A percentile compares a stretch with the other conserved stretches of the same genome.
Conservation (phyloP, 1,140 invertebrate genomes). For the Drosophila cardini region DNA sequence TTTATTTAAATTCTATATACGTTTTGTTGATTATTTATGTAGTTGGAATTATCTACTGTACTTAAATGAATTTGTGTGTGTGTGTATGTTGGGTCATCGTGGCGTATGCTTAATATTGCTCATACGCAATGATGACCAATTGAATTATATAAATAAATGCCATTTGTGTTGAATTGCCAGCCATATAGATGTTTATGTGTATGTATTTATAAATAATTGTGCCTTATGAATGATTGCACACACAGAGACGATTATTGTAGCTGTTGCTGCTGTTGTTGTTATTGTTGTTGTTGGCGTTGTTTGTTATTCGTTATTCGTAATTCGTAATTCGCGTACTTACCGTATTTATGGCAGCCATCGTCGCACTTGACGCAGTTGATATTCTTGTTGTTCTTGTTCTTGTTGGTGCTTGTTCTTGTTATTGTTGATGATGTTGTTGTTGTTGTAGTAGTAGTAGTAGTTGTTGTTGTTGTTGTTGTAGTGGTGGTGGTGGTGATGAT, state of each 20-base stretch:
- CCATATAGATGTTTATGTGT: slow-evolving; percentile 30
- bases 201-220: slow-evolving; percentile 41
- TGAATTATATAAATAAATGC: slow-evolving; percentile 47
- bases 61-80: slow-evolving; percentile 3
- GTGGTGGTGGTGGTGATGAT: slow-evolving; percentile 81
- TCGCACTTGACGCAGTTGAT: slow-evolving; percentile 79
- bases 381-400: slow-evolving; percentile 59
- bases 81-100: slow-evolving; percentile 3
- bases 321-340: slow-evolving; percentile 75
- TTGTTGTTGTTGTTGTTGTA: slow-evolving; percentile 69
- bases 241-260: slow-evolving; percentile 28
- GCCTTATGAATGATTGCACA: slow-evolving; percentile 64
- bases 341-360: slow-evolving; percentile 84
- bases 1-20: slow-evolving; percentile 53
- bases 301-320: slow-evolving; percentile 48
- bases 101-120: slow-evolving; percentile 41
- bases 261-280: slow-evolving; percentile 38
- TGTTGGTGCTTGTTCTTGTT: slow-evolving; percentile 67
- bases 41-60: slow-evolving; percentile 25
- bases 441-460: slow-evolving; percentile 60
- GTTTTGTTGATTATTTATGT: slow-evolving; percentile 46
- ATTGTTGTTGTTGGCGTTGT: slow-evolving; percentile 29
- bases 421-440: slow-evolving; percentile 62
- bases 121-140: slow-evolving; percentile 41
- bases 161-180: slow-evolving; percentile 40